A percentile compares a stretch with the other conserved stretches of the same genome.
Conservation (phyloP, 2,113 vertebrate species). For the Dicentrarchus labrax region DNA sequence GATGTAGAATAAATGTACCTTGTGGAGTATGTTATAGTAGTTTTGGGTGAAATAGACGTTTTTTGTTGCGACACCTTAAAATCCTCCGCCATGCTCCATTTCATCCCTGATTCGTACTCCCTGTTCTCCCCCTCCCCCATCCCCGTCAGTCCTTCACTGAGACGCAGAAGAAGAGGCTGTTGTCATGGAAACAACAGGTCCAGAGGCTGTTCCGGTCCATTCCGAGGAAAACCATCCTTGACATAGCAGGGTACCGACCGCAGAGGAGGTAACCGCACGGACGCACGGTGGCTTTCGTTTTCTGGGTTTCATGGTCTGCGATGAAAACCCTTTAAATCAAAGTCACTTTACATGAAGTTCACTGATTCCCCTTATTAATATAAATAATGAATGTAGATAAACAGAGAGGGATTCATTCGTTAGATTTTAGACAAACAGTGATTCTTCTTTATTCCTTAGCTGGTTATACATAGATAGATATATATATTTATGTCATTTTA, state of each 20-base stretch:
- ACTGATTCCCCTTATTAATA: background rate
- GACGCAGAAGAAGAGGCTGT: conserved; percentile 98
- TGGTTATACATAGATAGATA: background rate
- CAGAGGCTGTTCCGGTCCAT: conserved; percentile 99
- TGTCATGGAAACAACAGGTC: conserved; percentile 99
- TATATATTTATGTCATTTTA: too few species aligned
- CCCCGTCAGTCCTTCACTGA: conserved; percentile 93
- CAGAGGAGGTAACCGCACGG: conserved; percentile 89
- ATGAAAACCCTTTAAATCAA: background rate
- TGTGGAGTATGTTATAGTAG: background rate
- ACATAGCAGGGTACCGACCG: conserved; percentile 94
- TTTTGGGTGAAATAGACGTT: background rate
- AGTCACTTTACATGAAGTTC: background rate
- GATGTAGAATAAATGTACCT: background rate
- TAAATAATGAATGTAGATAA: background rate
- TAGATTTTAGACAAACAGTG: background rate
- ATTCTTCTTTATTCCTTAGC: background rate
- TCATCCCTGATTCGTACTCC: conserved; percentile 10
- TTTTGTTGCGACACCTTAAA: background rate
- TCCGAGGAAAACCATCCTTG: conserved; percentile 97
- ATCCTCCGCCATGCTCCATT: background rate
- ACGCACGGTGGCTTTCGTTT: background rate
- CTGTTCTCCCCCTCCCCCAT: background rate
- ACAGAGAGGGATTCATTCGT: background rate
- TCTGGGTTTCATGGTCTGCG: background rate